phyloP scores from a whole-genome alignment of 1,140 invertebrate species.

The Andricus grossulariae region DNA sequence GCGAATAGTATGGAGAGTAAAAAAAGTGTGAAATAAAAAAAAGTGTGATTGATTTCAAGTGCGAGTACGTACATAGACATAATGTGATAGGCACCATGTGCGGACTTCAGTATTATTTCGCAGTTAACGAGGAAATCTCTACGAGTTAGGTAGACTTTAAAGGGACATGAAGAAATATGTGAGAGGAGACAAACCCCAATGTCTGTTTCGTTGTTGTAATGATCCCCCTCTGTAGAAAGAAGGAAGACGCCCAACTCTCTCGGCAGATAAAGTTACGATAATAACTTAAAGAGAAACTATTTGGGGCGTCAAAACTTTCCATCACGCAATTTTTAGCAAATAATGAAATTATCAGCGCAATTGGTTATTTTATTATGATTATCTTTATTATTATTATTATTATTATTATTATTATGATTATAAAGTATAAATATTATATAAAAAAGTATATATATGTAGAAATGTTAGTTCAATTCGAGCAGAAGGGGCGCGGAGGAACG shows the following conservation, averaged over 20 bases:
- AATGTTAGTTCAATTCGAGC: slow-evolving; percentile 58
- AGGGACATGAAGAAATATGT: slow-evolving; percentile 35
- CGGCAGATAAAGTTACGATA: not conserved
- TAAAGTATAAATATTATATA: slow-evolving; percentile 53
- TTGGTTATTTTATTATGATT: slow-evolving; percentile 62
- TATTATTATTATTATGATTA: slow-evolving; percentile 53
- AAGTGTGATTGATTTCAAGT: slow-evolving; percentile 52
- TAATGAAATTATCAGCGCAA: slow-evolving; percentile 41
- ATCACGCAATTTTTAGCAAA: not conserved
- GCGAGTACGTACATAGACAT: slow-evolving; percentile 65
- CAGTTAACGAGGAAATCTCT: slow-evolving; percentile 62
- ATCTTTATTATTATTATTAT: slow-evolving; percentile 31
- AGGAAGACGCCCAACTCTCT: not conserved
- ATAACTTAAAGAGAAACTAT: not conserved
- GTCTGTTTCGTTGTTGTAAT: slow-evolving; percentile 19
- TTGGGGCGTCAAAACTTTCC: not conserved
- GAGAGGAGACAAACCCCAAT: slow-evolving; percentile 32
- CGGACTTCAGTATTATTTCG: slow-evolving; percentile 77
- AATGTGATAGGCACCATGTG: slow-evolving; percentile 76
- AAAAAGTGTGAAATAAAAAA: slow-evolving; percentile 21
- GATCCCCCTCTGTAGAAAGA: not conserved
- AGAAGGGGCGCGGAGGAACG: slow-evolving; percentile 36
- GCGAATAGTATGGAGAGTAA: slow-evolving; percentile 44
- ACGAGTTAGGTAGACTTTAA: slow-evolving; percentile 60
- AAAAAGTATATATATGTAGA: slow-evolving; percentile 52